Conservation (phyloP, 1,140 invertebrate genomes). For the Radopholus similis region DNA sequence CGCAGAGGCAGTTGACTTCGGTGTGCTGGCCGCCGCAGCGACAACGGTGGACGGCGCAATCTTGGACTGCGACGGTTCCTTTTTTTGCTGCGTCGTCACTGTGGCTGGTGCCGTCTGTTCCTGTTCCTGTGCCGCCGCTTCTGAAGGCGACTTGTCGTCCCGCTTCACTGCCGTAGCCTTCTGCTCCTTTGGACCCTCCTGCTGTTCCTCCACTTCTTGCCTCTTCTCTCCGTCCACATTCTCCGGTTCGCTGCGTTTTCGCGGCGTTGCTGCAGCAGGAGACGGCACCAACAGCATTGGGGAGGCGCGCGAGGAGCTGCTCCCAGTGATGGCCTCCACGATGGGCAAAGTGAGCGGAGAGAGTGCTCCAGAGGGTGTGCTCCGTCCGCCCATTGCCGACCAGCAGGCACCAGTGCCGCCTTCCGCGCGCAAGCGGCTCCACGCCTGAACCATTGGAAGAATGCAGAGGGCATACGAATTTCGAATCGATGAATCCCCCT, state of each 20-base stretch:
- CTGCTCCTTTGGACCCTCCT: not conserved
- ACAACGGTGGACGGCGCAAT: too few species aligned
- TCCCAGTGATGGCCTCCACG: not conserved
- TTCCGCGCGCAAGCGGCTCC: constrained; percentile 1
- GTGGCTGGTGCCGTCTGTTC: not conserved
- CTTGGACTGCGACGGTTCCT: too few species aligned
- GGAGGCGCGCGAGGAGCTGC: not conserved
- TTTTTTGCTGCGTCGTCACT: not conserved
- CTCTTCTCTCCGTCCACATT: not conserved
- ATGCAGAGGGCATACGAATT: too few species aligned
- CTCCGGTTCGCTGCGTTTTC: not conserved
- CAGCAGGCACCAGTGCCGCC: not conserved
- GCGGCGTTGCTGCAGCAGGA: not conserved
- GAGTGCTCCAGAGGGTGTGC: not conserved
- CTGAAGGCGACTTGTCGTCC: not conserved
- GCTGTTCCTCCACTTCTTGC: not conserved
- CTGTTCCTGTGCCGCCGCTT: not conserved
- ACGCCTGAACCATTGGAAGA: constrained; percentile 1
- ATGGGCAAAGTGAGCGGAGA: not conserved
- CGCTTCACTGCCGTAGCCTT: not conserved
- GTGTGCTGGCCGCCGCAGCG: too few species aligned
- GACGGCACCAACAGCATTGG: not conserved
- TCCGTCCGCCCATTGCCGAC: not conserved
- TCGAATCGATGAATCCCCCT: too few species aligned
- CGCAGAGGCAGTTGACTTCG: too few species aligned